Base-by-base conservation (phyloP, 2,888 invertebrate genomes). In the Plebejus argus region DNA sequence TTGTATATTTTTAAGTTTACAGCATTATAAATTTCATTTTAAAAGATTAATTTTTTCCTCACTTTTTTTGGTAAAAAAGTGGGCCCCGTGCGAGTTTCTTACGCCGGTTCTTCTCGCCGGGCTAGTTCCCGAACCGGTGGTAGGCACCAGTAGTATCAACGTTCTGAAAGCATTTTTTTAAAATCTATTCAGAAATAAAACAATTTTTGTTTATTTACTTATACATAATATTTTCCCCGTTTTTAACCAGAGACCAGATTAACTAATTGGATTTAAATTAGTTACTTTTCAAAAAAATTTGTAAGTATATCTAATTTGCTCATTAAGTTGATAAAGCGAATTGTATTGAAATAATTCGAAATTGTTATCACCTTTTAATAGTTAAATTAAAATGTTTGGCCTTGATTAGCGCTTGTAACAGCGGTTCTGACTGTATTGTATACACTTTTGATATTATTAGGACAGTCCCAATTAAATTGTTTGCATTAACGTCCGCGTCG, bases 341-440 rank as follows among this genome's bases (percentile, higher is more conserved):
- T 45, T 49, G 28, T 28, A 71, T 20, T 74, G 28, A 53, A n/a
- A 74, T 28, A 49, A 23, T 71, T 61, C n/a, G 61, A 76, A 71
- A 76, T 79, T 76, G 79, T 76, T 78, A 81, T 78, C 78, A 80
- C 79, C 77, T 79, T 79, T 79, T 76, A 81, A 79, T 80, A 77
- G 79, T 72, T 80, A 79, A 77, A 79, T 81, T 76, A 79, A 81
- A 81, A 78, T 78, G 77, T 76, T 77, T 70, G 80, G 70, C 81
- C 81, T 81, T 80, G 80, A 78, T 77, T 78, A 79, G 74, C 76
- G 81, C 78, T 39, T 70, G 78, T 78, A 77, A 76, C 76, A 58
- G 77, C 78, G 78, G 78, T 79, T 79, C 78, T 15, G 61, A 77
- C 76, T 77, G 12, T 77, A 61, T 53, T 39, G 39, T 56, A 39